Percentiles rank a stretch among this genome's conserved stretches.
phyloP scores from a whole-genome alignment of 2,888 invertebrate species.

The Caenorhabditis imperialis region DNA sequence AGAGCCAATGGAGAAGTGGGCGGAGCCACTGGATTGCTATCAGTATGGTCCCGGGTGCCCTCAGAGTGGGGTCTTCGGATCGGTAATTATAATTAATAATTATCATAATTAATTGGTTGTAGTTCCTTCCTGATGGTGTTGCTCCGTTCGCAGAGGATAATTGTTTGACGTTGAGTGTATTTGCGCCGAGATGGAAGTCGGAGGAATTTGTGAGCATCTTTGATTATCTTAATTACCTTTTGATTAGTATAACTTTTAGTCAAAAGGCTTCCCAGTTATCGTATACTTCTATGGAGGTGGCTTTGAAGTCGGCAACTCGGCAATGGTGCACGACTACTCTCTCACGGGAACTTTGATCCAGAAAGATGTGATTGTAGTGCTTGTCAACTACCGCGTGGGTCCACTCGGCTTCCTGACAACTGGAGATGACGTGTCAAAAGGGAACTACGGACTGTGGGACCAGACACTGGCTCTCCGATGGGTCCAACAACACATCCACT shows the following conservation, averaged over 20 bases:
- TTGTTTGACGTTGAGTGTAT: conserved; percentile 63
- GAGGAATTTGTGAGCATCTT: too few species aligned
- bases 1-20: too few species aligned
- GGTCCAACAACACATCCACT: conserved; percentile 72
- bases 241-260: too few species aligned
- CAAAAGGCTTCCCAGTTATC: conserved; percentile 60
- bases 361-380: conserved; percentile 68
- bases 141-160: conserved; percentile 36
- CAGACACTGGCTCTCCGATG: conserved; percentile 73
- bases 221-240: too few species aligned
- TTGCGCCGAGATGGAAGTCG: conserved; percentile 61
- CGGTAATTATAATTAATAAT: not conserved
- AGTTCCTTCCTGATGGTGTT: not conserved
- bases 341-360: conserved; percentile 67
- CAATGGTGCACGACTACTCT: too few species aligned
- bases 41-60: too few species aligned
- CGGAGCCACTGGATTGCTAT: too few species aligned
- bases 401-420: conserved; percentile 66
- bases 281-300: too few species aligned
- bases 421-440: conserved; percentile 43
- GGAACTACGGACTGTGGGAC: conserved; percentile 71
- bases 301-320: conserved; percentile 63
- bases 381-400: conserved; percentile 70
- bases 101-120: not conserved
- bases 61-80: conserved; percentile 38